phyloP scores from a whole-genome alignment of 2,113 vertebrate species.

The Panthera uncia region DNA sequence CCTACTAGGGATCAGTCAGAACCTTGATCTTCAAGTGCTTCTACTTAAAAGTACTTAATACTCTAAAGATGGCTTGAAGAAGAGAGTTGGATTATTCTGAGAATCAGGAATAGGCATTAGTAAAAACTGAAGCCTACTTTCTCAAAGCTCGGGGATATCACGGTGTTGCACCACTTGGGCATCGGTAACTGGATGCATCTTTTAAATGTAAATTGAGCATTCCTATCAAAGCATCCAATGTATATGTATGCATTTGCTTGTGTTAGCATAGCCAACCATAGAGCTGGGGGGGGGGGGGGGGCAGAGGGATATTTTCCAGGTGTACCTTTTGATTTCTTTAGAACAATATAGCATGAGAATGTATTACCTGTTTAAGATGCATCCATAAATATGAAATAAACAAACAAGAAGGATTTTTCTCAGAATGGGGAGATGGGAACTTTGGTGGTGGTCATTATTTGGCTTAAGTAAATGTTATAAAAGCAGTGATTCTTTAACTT shows the following conservation, averaged over 20 bases:
- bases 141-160: background rate
- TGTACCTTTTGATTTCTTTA: background rate
- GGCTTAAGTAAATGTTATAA: background rate
- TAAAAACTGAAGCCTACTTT: background rate
- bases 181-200: background rate
- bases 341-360: background rate
- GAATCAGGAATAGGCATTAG: background rate
- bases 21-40: conserved; percentile 37
- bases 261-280: background rate
- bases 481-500: background rate
- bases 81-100: conserved; percentile 6
- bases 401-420: background rate
- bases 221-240: background rate
- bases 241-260: background rate
- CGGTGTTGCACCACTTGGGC: background rate
- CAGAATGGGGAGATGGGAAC: background rate
- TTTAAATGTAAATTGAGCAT: conserved; percentile 46
- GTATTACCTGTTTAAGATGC: conserved; percentile 21
- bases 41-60: conserved; percentile 39
- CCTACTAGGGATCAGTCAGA: background rate
- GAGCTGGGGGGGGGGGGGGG: background rate
- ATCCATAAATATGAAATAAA: background rate
- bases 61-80: conserved; percentile 1
- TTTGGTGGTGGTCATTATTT: background rate
- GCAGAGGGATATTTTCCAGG: background rate